A percentile compares a stretch with the other conserved stretches of the same genome.
Conservation (phyloP, 1,140 invertebrate species). For the Cydia amplana region DNA sequence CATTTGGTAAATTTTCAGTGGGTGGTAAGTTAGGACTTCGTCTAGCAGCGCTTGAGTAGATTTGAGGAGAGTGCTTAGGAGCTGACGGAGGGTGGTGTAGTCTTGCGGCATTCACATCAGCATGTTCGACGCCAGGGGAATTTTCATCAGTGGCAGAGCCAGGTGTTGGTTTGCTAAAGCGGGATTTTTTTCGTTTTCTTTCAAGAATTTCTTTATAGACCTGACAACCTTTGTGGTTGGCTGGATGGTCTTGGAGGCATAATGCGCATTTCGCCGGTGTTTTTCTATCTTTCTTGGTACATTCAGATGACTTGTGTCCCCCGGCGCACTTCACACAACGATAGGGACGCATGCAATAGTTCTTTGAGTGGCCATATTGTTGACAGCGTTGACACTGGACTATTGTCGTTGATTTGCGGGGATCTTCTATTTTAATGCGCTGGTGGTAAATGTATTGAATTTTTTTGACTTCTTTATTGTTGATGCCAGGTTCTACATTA, state of each 20-base stretch:
- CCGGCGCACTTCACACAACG: conserved; percentile 28
- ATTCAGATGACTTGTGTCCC: conserved; percentile 20
- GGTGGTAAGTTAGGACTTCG: not conserved
- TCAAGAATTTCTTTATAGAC: conserved; percentile 13
- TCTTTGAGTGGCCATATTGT: conserved; percentile 45
- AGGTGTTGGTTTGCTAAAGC: not conserved
- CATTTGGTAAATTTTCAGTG: not conserved
- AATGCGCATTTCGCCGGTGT: conserved; percentile 32
- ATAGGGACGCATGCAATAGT: conserved; percentile 26
- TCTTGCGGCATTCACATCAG: not conserved
- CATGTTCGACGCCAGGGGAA: not conserved
- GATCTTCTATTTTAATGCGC: conserved; percentile 43
- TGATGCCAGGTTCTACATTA: conserved; percentile 48
- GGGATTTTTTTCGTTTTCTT: not conserved
- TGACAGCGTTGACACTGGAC: conserved; percentile 58
- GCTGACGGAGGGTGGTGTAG: not conserved
- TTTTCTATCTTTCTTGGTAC: conserved; percentile 25
- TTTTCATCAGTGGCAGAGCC: not conserved
- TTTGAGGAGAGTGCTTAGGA: not conserved
- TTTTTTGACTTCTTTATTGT: conserved; percentile 56
- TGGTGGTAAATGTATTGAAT: conserved; percentile 37
- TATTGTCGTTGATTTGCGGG: conserved; percentile 41
- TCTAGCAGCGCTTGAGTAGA: not conserved
- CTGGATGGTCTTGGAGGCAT: conserved; percentile 31
- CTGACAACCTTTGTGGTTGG: conserved; percentile 33